Conservation (phyloP, 1,140 invertebrate species). For the Zaprionus gabonicus region DNA sequence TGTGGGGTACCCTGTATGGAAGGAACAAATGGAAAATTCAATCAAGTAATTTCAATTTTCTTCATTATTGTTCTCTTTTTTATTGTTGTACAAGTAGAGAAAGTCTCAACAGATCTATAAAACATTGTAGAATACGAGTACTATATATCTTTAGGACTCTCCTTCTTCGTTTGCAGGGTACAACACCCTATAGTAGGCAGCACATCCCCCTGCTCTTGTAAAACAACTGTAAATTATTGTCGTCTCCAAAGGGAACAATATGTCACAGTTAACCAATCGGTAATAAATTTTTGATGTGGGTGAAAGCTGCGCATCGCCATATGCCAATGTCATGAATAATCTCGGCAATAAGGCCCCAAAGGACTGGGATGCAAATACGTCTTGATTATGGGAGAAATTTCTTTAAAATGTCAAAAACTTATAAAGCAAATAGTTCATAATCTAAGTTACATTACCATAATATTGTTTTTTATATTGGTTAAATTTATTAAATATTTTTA, state of each 20-base stretch:
- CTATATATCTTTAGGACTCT: neutral
- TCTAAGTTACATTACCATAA: too few relatives aligned
- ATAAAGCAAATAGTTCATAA: neutral
- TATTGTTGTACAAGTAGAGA: neutral
- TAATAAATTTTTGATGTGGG: slow-evolving; percentile 52
- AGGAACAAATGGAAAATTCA: neutral
- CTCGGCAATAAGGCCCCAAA: neutral
- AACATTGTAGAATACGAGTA: too few relatives aligned
- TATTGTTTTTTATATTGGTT: too few relatives aligned
- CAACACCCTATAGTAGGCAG: neutral
- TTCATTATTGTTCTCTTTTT: neutral
- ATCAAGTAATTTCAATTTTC: neutral
- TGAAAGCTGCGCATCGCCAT: neutral
- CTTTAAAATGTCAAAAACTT: neutral
- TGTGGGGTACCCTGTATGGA: neutral
- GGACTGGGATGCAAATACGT: neutral
- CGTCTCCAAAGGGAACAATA: slow-evolving; percentile 35
- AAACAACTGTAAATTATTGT: slow-evolving; percentile 37
- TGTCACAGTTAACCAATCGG: slow-evolving; percentile 64
- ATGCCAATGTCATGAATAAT: slow-evolving; percentile 2
- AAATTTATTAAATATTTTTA: too few relatives aligned
- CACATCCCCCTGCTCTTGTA: slow-evolving; percentile 13
- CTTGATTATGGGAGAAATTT: neutral
- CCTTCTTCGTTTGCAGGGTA: neutral
- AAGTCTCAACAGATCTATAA: neutral